Evolutionary conservation across 2,113 vertebrate genomes (phyloP).

Genomic region (Toxotes jaculatrix): DNA sequence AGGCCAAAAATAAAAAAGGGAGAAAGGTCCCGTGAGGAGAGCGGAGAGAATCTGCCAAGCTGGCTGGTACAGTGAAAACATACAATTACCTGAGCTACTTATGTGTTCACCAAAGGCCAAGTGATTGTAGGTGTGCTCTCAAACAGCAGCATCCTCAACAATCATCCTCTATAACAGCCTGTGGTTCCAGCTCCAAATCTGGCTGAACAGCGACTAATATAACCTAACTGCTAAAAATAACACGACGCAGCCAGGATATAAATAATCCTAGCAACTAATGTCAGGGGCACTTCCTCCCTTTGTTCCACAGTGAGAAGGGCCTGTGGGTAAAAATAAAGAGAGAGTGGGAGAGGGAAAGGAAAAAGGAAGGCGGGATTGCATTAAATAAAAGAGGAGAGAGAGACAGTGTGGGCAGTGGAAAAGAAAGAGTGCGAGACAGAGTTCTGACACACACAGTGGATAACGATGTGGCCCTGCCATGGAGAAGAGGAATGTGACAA

Average conservation of each 20-base stretch:
- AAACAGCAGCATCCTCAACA: constrained; percentile 64
- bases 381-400: constrained; percentile 51
- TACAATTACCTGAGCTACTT: constrained; percentile 70
- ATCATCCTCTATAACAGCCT: constrained; percentile 43
- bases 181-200: constrained; percentile 64
- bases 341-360: constrained; percentile 36
- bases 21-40: constrained; percentile 55
- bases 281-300: constrained; percentile 73
- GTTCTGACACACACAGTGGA: constrained; percentile 34
- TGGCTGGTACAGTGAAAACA: constrained; percentile 67
- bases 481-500: constrained; percentile 74
- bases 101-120: constrained; percentile 60
- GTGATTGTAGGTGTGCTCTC: constrained; percentile 72
- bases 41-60: constrained; percentile 56
- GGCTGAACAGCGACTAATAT: constrained; percentile 67
- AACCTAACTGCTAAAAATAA: constrained; percentile 76
- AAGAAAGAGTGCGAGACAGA: constrained; percentile 36
- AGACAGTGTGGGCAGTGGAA: constrained; percentile 48
- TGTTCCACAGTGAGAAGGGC: constrained; percentile 57
- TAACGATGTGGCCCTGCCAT: constrained; percentile 56
- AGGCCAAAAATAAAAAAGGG: constrained; percentile 40
- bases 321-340: constrained; percentile 62
- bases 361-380: constrained; percentile 33
- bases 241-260: constrained; percentile 53
- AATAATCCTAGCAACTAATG: constrained; percentile 69